These are phyloP conservation scores for Neodon shergylaensis DNA, from an alignment of 2,113 vertebrate species.

Conservation along the genomic window DNA sequence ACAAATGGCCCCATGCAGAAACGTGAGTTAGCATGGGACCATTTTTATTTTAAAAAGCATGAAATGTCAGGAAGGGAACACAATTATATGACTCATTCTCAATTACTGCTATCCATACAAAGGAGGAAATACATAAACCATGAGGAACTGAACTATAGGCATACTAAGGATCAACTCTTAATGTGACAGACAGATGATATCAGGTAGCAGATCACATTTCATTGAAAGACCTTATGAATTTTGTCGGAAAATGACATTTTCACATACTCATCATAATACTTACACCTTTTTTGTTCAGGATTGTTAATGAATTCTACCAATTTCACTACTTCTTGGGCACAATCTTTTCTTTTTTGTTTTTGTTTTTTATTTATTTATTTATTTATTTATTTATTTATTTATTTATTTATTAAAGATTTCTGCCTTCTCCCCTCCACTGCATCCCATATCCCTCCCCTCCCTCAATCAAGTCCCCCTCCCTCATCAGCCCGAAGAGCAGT, in stretches of 20 bases:
- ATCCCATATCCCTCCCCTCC: too few relatives aligned
- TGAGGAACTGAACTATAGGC: background rate
- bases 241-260: background rate
- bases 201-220: background rate
- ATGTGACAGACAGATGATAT: background rate
- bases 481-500: too few relatives aligned
- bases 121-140: background rate
- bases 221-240: background rate
- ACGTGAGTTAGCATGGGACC: background rate
- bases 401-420: too few relatives aligned
- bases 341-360: too few relatives aligned
- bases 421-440: too few relatives aligned
- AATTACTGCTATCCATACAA: background rate
- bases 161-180: background rate
- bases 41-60: background rate
- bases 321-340: background rate
- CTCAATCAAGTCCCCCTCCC: too few relatives aligned
- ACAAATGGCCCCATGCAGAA: background rate
- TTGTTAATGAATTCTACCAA: background rate
- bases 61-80: background rate
- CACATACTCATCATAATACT: background rate
- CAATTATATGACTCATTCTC: background rate
- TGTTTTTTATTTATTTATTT: too few relatives aligned
- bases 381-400: too few relatives aligned
- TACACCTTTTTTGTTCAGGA: background rate